Conservation (phyloP, 2,888 invertebrate species). For the Meliscaeva auricollis region DNA sequence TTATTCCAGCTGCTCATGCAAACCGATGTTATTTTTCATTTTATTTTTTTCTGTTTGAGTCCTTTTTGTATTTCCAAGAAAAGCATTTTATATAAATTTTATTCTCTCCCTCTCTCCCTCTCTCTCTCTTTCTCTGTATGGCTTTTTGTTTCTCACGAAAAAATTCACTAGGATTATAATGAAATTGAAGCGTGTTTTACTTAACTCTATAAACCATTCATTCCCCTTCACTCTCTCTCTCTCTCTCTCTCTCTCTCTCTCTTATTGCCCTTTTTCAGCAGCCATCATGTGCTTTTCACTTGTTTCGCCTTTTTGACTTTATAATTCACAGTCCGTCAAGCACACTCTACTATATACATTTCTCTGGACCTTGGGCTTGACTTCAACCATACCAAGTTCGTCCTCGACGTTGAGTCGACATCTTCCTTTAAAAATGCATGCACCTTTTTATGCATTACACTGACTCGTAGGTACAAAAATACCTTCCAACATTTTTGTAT, state of each 20-base stretch:
- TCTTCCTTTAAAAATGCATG: conserved; percentile 46
- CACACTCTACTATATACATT: conserved; percentile 12
- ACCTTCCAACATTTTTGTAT: too few relatives aligned
- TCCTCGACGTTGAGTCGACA: neutral
- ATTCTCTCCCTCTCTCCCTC: neutral
- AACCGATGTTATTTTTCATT: conserved; percentile 28
- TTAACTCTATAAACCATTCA: neutral
- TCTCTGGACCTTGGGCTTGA: conserved; percentile 15
- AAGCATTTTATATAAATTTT: conserved; percentile 10
- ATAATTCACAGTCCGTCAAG: conserved; percentile 59
- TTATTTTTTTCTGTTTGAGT: conserved; percentile 13
- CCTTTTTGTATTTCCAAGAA: neutral
- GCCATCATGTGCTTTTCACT: conserved; percentile 33
- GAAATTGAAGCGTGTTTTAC: conserved; percentile 37
- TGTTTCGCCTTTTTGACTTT: conserved; percentile 51
- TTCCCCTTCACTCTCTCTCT: neutral
- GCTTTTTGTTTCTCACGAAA: conserved; percentile 19
- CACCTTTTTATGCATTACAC: conserved; percentile 36
- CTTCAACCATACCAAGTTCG: neutral
- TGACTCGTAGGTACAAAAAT: too few relatives aligned
- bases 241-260: neutral
- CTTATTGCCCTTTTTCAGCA: too few relatives aligned
- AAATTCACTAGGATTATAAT: conserved; percentile 45
- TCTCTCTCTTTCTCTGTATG: neutral
- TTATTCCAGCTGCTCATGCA: conserved; percentile 40